Conservation (phyloP, 2,888 invertebrate genomes). For the Ceraclea dissimilis region DNA sequence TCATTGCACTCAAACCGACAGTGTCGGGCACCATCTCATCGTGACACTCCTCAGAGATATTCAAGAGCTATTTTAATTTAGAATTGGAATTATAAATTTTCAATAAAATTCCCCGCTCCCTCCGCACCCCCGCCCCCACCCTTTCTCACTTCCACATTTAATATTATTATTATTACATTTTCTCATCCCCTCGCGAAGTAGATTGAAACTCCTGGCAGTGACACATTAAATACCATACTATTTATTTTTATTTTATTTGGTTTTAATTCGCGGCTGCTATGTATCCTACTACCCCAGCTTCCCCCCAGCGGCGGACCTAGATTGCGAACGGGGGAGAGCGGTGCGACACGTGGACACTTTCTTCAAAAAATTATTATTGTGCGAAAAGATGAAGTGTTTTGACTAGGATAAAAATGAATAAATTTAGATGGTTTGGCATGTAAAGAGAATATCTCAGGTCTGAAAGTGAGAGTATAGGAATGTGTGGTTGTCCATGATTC, state of each 20-base stretch:
- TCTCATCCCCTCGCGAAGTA: constrained; percentile 14
- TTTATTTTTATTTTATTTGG: constrained; percentile 27
- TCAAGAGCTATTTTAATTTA: constrained; percentile 22
- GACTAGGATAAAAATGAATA: too few species aligned
- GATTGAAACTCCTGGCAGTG: constrained; percentile 26
- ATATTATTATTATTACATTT: constrained; percentile 2
- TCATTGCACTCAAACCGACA: background rate
- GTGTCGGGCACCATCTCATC: background rate
- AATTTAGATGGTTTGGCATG: too few species aligned
- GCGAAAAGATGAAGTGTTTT: too few species aligned
- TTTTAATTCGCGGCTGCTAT: constrained; percentile 23
- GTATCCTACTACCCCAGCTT: constrained; percentile 4
- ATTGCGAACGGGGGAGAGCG: too few species aligned
- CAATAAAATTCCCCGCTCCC: constrained; percentile 17
- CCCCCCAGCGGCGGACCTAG: background rate
- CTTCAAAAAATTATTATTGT: too few species aligned
- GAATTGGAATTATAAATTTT: constrained; percentile 27
- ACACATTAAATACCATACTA: constrained; percentile 27
- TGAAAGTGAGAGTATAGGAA: too few species aligned
- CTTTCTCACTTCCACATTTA: background rate
- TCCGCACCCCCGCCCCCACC: background rate
- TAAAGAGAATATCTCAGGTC: too few species aligned
- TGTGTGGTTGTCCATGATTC: too few species aligned
- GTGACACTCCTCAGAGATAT: constrained; percentile 1
- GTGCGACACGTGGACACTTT: too few species aligned